Evolutionary conservation across 2,888 invertebrate genomes (phyloP), one percentile per base, ranked within the genome.

Genomic region (Labia minor): DNA sequence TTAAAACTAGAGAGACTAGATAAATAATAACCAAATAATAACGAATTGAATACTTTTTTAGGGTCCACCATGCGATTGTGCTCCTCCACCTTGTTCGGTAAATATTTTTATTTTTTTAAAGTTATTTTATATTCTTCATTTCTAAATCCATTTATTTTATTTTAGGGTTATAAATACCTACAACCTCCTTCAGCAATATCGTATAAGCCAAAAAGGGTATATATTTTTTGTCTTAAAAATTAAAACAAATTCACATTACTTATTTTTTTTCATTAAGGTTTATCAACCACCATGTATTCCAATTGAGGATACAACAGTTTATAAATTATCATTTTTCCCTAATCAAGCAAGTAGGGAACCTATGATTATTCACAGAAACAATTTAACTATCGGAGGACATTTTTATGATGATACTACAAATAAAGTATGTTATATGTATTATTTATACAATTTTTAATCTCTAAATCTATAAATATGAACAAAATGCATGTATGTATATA

Each of bases 1-100:
- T 26, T 8, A 26, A 26, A 26, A 26, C 26, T 6, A 26, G 4
- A 6, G 26, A 26, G 26, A 26, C 8, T 26, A n/a, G n/a, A n/a
- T 26, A 26, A 26, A 26, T 26, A 26, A 26, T 6, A 26, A 26
- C 26, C 3, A 26, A 26, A 26, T 26, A 26, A 26, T 6, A 26
- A 26, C 3, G 3, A 8, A 26, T 26, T 26, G 26, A 26, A 26
- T 26, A 8, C 14, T 49, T 3, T 49, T 49, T 49, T 49, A 49
- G 49, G 14, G 16, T n/a, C n/a, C 49, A n/a, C 8, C 49, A 8
- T 49, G 49, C 49, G 49, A 49, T 8, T 4, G 49, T 16, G 49
- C 49, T 49, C 49, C 49, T 49, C 49, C 49, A 49, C 49, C 49
- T 8, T 49, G 49, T 16, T 49, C 49, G n/a, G 49, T 49, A 49